A percentile compares a stretch with the other conserved stretches of the same genome.
phyloP scores from a whole-genome alignment of 2,797 vertebrate species.

The Megaceryle alcyon region DNA sequence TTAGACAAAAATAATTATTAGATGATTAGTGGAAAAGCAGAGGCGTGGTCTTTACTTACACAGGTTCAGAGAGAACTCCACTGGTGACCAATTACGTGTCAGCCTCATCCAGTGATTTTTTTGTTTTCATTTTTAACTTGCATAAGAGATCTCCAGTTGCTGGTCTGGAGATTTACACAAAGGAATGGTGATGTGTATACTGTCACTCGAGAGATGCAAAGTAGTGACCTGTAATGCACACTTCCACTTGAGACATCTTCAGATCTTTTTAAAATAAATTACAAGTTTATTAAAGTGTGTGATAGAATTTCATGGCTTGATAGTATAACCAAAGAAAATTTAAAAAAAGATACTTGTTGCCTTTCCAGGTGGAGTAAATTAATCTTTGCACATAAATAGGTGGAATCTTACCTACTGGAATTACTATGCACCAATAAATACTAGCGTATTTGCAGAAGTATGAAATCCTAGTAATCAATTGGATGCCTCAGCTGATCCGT shows the following conservation, averaged over 20 bases:
- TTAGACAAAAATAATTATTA: background rate
- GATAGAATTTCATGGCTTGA: background rate
- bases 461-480: background rate
- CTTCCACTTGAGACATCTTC: background rate
- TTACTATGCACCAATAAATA: background rate
- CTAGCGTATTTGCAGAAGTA: background rate
- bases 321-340: background rate
- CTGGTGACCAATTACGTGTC: background rate
- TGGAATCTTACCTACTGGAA: background rate
- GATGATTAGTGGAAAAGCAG: background rate
- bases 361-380: background rate
- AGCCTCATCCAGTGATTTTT: background rate
- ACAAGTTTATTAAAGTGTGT: constrained; percentile 53
- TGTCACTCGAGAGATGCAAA: background rate
- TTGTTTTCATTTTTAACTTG: background rate
- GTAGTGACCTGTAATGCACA: background rate
- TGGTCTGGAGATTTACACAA: background rate
- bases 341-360: background rate
- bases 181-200: background rate
- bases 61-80: background rate
- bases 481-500: background rate
- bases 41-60: background rate
- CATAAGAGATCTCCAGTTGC: background rate
- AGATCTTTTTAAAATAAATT: constrained; percentile 5
- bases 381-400: background rate